phyloP scores from a whole-genome alignment of 2,797 vertebrate genomes.

The Falco concolor region DNA sequence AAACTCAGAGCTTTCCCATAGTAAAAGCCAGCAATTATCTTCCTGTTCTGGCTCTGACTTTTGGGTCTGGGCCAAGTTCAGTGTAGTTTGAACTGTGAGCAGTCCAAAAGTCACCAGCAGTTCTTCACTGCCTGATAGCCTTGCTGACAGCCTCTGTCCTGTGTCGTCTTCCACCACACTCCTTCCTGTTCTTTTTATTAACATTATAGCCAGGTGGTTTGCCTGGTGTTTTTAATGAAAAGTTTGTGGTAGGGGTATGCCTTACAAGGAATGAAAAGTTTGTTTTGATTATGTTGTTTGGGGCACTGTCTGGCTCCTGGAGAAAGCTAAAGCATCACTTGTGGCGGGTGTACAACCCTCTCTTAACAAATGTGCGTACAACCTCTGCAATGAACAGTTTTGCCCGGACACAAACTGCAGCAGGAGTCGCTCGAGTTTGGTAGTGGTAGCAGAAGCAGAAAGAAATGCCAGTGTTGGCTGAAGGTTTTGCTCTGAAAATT shows the following conservation, averaged over 20 bases:
- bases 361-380: not conserved
- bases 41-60: not conserved
- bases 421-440: not conserved
- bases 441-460: not conserved
- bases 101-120: not conserved
- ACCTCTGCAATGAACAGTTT: not conserved
- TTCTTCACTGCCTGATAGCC: not conserved
- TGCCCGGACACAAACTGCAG: not conserved
- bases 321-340: not conserved
- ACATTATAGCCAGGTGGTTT: not conserved
- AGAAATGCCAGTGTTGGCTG: not conserved
- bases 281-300: not conserved
- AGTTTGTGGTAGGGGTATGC: not conserved
- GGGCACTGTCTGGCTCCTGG: not conserved
- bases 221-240: not conserved
- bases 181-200: not conserved
- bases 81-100: not conserved
- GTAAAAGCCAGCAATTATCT: not conserved
- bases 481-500: not conserved
- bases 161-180: not conserved
- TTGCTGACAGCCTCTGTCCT: not conserved
- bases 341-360: not conserved
- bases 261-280: not conserved
- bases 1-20: not conserved
- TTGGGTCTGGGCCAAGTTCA: not conserved